These are phyloP conservation scores for Prunella himalayana DNA, from an alignment of 2,113 vertebrate species.

Conservation along the genomic window DNA sequence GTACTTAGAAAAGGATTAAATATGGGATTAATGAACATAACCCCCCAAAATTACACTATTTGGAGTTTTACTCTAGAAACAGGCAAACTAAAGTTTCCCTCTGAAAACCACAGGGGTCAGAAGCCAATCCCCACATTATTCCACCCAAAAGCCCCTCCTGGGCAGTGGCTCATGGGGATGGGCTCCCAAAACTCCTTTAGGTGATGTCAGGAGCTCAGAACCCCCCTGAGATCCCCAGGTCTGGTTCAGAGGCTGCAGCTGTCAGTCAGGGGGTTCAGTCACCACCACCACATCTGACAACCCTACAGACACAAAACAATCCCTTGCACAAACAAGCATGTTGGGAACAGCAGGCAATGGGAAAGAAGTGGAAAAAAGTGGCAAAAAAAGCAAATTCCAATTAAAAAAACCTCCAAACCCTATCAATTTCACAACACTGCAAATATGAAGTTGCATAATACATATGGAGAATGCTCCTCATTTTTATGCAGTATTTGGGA, in stretches of 20 bases:
- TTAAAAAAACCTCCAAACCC: background rate
- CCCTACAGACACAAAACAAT: background rate
- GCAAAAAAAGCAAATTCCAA: background rate
- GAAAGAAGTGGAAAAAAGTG: background rate
- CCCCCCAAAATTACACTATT: background rate
- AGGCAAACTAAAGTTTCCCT: background rate
- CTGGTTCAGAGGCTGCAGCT: background rate
- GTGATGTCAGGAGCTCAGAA: background rate
- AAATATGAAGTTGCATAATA: background rate
- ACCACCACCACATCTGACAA: background rate
- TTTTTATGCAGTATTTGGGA: background rate
- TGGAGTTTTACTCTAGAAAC: background rate
- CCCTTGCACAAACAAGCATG: rapidly evolving
- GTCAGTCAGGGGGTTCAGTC: background rate
- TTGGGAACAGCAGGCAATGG: background rate
- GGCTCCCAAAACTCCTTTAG: background rate
- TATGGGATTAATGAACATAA: rapidly evolving
- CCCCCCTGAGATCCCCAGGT: background rate
- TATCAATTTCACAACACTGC: background rate
- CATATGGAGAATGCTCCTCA: background rate
- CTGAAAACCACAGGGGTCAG: background rate
- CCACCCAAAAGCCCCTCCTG: background rate
- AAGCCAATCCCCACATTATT: background rate
- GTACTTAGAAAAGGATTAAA: background rate
- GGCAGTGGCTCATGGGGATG: background rate